Base-by-base conservation (phyloP, 2,113 vertebrate species). In the Stigmatopora nigra region DNA sequence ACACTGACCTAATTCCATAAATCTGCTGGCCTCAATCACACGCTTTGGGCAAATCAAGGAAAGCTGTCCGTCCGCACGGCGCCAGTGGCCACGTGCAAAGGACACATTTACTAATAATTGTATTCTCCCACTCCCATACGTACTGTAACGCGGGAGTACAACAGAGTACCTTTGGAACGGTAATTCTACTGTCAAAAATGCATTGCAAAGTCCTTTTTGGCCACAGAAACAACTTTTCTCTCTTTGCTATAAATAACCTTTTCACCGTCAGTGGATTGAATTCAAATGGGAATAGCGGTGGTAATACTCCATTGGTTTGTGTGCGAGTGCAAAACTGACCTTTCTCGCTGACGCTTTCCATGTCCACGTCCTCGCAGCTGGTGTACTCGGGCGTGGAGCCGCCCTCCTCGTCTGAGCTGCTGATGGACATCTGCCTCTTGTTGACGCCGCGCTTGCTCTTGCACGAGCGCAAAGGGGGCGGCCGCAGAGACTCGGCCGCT, bases 331-430 rank as follows among this genome's bases (percentile, higher is more conserved):
- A 25, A 15, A 46, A 86, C 91, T 90, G 89, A 99, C 96, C 96
- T 93, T 96, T 99, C 91, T 98, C 96, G 83, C 95, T 96, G 83
- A 98, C 90, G 81, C 95, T 97, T 91, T 99, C 95, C 82, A 98
- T 94, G 91, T 99, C 95, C 85, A 96, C 93, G 84, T 99, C 97
- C 89, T 99, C 97, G 86, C 97, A 99, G 89, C 97, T 99, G 84
- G 96, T 99, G 91, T 97, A 98, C 90, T 99, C 97, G 20, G 97
- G 97, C 72, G 96, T 98, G 74, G 97, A 99, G 81, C 94, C 96
- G 71, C 95, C 95, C 90, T 98, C 97, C 87, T 99, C 97, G 88
- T 99, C 96, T 44, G 97, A 98, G 91, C 97, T 99, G 91, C 97
- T 99, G 88, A 99, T 94, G 68, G 97, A 98, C 94, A 98, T 96